Evolutionary conservation across 2,888 invertebrate genomes (phyloP), one percentile per base, ranked within the genome.

Genomic region (Capitulum mitella): DNA sequence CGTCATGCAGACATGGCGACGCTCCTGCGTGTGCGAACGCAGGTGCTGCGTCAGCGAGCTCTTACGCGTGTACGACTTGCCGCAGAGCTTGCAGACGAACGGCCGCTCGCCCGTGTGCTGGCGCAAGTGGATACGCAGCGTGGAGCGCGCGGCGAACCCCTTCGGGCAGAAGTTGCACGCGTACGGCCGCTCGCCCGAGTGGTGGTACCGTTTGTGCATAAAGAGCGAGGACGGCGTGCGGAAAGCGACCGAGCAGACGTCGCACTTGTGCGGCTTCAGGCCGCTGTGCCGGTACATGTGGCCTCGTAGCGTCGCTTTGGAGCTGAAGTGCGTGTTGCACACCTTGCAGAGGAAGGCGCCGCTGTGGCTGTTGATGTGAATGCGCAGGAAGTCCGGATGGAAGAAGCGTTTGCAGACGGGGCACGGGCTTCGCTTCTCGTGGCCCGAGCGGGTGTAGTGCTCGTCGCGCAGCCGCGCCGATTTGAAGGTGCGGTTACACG

Each of bases 231-330:
- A 76, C 29, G 76, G 76, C 29, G 46, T 46, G 19, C 76, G 76
- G 76, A 76, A 76, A 29, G 46, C 76, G 29, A 10, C 29, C 5
- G 29, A 0, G 19, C 76, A 76, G 16, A 37, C 29, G 16, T 43
- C 43, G 19, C 76, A 76, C 29, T 46, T 46, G 76, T 32, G 32
- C 29, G 76, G 76, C 76, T 48, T 76, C 6, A 22, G 3, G 19
- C 76, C 76, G 76, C 76, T 76, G 76, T 76, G 76, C 29, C 46
- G 46, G 76, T 76, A 32, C 76, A 76, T 76, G 76, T 76, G 76
- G 19, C 46, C 43, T 1, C 16, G 16, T 29, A 76, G 76, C 14
- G 76, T 76, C 29, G n/a, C 46, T 19, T 29, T 29, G 12, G 76
- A 46, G 76, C 76, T 46, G 46, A 76, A 76, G 76, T 46, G 46